Conservation (phyloP, 2,888 invertebrate species). For the Sycophila texana region DNA sequence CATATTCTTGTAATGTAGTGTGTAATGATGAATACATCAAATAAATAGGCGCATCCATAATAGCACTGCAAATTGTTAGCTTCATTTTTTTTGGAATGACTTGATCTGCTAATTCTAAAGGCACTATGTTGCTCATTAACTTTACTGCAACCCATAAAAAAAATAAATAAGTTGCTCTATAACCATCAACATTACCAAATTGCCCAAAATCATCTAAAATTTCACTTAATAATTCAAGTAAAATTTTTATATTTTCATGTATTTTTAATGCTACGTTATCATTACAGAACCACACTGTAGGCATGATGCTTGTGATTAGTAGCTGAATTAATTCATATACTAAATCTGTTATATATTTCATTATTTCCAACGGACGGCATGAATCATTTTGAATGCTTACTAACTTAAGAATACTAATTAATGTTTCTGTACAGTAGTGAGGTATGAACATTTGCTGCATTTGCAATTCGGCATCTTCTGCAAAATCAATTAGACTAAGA, state of each 20-base stretch:
- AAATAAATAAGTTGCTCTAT: constrained; percentile 76
- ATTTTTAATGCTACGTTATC: constrained; percentile 65
- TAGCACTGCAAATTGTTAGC: constrained; percentile 71
- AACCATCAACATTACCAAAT: constrained; percentile 66
- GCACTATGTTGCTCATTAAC: constrained; percentile 74
- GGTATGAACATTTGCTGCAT: constrained; percentile 76
- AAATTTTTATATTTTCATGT: constrained; percentile 65
- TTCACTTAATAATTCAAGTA: constrained; percentile 79
- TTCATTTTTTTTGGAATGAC: constrained; percentile 76
- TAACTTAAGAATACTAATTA: constrained; percentile 69
- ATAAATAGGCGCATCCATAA: constrained; percentile 76
- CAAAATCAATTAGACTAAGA: constrained; percentile 61
- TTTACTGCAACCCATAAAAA: constrained; percentile 74
- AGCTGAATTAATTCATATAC: constrained; percentile 76
- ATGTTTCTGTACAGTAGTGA: constrained; percentile 75
- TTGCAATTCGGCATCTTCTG: constrained; percentile 72
- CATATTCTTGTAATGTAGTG: constrained; percentile 74
- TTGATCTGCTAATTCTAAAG: constrained; percentile 72
- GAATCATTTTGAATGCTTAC: constrained; percentile 62
- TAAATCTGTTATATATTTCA: constrained; percentile 66
- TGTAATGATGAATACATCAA: constrained; percentile 76
- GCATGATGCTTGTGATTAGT: constrained; percentile 77
- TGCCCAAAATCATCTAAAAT: constrained; percentile 66
- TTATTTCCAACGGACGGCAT: constrained; percentile 64
- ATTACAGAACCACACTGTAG: constrained; percentile 77